These are phyloP conservation scores for Bibio marci DNA, from an alignment of 2,888 invertebrate genomes.

Conservation along the genomic window DNA sequence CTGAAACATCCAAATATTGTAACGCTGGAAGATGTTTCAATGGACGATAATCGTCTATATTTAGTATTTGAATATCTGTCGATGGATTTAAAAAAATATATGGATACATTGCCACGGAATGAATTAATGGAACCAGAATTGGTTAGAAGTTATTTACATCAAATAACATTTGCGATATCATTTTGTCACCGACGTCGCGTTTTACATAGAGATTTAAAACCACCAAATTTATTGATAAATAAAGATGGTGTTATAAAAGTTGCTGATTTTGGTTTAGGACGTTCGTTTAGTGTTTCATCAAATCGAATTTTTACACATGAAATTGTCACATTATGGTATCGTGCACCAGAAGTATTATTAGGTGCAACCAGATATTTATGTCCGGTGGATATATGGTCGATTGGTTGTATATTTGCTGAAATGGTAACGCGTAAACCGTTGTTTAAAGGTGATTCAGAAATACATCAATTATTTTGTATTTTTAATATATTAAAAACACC, in stretches of 20 bases:
- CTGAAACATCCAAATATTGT: conserved; percentile 91
- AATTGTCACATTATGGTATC: conserved; percentile 94
- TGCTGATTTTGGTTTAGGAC: conserved; percentile 95
- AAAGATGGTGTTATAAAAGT: conserved; percentile 86
- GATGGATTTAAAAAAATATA: conserved; percentile 93
- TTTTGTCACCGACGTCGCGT: conserved; percentile 88
- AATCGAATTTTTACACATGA: conserved; percentile 86
- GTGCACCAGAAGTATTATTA: conserved; percentile 90
- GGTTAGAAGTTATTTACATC: conserved; percentile 75
- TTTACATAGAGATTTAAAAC: conserved; percentile 86
- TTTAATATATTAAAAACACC: conserved; percentile 80
- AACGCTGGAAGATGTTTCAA: conserved; percentile 81
- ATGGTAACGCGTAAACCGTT: conserved; percentile 86
- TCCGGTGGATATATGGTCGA: conserved; percentile 92
- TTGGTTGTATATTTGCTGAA: conserved; percentile 96
- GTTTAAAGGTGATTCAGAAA: conserved; percentile 97
- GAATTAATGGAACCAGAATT: conserved; percentile 64
- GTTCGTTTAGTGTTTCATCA: conserved; percentile 91
- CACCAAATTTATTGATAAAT: conserved; percentile 89
- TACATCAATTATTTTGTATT: conserved; percentile 88
- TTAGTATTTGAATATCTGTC: conserved; percentile 91
- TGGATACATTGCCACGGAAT: conserved; percentile 69
- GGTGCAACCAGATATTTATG: conserved; percentile 80
- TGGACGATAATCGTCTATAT: conserved; percentile 86
- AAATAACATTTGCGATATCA: conserved; percentile 70